A percentile compares a stretch with the other conserved stretches of the same genome.
phyloP scores from a whole-genome alignment of 2,113 vertebrate genomes.

The Myotis lucifugus region DNA sequence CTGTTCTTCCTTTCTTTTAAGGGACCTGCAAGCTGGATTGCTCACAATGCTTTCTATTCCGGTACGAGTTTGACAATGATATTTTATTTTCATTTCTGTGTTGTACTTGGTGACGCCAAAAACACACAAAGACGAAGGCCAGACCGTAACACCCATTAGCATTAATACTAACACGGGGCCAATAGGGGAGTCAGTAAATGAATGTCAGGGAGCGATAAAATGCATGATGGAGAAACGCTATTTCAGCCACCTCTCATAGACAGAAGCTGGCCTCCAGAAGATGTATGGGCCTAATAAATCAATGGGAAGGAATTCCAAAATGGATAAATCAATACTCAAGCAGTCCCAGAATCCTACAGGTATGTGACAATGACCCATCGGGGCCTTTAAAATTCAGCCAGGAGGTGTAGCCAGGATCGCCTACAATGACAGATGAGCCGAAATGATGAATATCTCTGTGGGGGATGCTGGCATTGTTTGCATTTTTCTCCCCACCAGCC shows the following conservation, averaged over 20 bases:
- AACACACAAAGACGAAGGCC: not conserved
- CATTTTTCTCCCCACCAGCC: not conserved
- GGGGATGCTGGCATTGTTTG: not conserved
- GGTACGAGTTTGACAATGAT: not conserved
- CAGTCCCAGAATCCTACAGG: slow-evolving; percentile 69
- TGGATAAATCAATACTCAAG: slow-evolving; percentile 76
- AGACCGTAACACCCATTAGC: slow-evolving; percentile 1
- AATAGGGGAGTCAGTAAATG: slow-evolving; percentile 67
- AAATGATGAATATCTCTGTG: slow-evolving; percentile 30
- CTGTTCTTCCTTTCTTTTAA: slow-evolving; percentile 28
- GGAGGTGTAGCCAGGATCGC: slow-evolving; percentile 41
- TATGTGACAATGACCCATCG: slow-evolving; percentile 53
- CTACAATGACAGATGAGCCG: slow-evolving; percentile 56
- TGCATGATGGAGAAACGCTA: slow-evolving; percentile 26
- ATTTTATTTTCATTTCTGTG: not conserved
- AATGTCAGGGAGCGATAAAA: slow-evolving; percentile 74
- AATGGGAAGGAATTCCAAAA: slow-evolving; percentile 72
- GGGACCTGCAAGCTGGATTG: not conserved
- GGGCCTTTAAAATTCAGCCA: slow-evolving; percentile 59
- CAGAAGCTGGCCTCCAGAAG: slow-evolving; percentile 67
- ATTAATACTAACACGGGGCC: slow-evolving; percentile 7
- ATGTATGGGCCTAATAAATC: slow-evolving; percentile 76
- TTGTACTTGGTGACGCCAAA: not conserved
- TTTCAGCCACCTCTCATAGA: slow-evolving; percentile 67
- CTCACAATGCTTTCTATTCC: not conserved